Conservation (phyloP, 2,888 invertebrate species). For the Ormyrus labotus region DNA sequence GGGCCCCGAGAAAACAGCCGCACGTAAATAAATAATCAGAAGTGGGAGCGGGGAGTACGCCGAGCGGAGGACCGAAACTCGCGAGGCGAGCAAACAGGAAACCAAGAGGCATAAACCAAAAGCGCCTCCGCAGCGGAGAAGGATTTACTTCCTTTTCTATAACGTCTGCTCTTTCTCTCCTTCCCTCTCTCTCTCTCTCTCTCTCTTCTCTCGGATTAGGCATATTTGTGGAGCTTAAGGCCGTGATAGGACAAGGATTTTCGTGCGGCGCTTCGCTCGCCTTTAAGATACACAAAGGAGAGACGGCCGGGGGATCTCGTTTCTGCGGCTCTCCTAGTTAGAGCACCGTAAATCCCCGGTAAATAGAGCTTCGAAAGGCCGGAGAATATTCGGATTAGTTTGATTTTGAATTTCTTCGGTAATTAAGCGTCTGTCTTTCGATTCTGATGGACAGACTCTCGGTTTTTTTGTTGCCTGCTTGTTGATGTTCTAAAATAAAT, state of each 20-base stretch:
- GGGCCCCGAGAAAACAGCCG: background rate
- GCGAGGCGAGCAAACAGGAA: slow-evolving; percentile 9
- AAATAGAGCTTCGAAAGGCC: too few relatives aligned
- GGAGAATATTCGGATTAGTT: too few relatives aligned
- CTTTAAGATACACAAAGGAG: background rate
- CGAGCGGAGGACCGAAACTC: background rate
- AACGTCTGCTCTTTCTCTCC: slow-evolving; percentile 15
- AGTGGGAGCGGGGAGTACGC: background rate
- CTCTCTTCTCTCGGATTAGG: slow-evolving; percentile 16
- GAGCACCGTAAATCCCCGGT: too few relatives aligned
- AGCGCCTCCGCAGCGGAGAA: background rate
- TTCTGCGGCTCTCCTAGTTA: too few relatives aligned
- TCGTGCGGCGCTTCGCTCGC: background rate
- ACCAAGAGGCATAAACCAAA: slow-evolving; percentile 10
- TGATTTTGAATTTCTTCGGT: too few relatives aligned
- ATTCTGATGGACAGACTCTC: too few relatives aligned
- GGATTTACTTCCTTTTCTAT: slow-evolving; percentile 31
- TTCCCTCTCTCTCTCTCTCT: too few relatives aligned
- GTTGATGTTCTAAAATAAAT: too few relatives aligned
- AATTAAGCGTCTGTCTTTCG: too few relatives aligned
- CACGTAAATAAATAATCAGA: slow-evolving; percentile 16
- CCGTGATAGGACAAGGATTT: slow-evolving; percentile 34
- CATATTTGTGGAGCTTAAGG: slow-evolving; percentile 39
- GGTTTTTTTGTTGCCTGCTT: too few relatives aligned
- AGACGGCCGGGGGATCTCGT: background rate